Conservation (phyloP, 2,888 invertebrate genomes). For the Ophion ellenae region DNA sequence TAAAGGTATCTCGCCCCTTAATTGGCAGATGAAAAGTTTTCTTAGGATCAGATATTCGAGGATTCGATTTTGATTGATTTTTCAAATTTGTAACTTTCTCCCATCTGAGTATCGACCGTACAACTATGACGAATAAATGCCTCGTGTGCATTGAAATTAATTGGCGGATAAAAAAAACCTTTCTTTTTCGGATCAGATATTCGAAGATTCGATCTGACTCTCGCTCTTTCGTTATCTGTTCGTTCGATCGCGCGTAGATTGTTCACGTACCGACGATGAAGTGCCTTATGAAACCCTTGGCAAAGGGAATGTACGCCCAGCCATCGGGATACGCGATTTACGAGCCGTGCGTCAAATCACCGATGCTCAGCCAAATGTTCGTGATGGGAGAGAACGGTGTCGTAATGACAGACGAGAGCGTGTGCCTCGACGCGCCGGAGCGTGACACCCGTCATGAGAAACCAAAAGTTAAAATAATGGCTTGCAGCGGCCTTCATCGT, state of each 20-base stretch:
- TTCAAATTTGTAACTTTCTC: background rate
- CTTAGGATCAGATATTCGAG: background rate
- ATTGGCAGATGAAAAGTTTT: too few species aligned
- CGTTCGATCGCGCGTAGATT: constrained; percentile 81
- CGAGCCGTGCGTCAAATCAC: constrained; percentile 87
- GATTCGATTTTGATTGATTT: background rate
- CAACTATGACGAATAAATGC: background rate
- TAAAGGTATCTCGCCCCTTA: too few species aligned
- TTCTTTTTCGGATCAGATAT: background rate
- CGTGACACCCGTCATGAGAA: constrained; percentile 84
- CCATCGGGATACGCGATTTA: constrained; percentile 89
- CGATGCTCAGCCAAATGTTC: constrained; percentile 88
- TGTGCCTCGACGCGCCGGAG: constrained; percentile 91
- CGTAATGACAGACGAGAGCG: constrained; percentile 94
- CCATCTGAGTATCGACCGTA: background rate
- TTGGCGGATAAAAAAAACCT: background rate
- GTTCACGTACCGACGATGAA: constrained; percentile 85
- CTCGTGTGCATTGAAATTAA: background rate
- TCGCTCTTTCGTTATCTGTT: background rate
- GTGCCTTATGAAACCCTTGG: constrained; percentile 88
- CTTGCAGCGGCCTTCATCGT: constrained; percentile 88
- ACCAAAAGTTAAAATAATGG: constrained; percentile 89
- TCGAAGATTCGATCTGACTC: background rate
- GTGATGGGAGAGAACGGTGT: constrained; percentile 89
- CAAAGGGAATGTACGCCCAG: constrained; percentile 87